Conservation (phyloP, 2,797 vertebrate genomes). For the Spinibarbus caldwelli region DNA sequence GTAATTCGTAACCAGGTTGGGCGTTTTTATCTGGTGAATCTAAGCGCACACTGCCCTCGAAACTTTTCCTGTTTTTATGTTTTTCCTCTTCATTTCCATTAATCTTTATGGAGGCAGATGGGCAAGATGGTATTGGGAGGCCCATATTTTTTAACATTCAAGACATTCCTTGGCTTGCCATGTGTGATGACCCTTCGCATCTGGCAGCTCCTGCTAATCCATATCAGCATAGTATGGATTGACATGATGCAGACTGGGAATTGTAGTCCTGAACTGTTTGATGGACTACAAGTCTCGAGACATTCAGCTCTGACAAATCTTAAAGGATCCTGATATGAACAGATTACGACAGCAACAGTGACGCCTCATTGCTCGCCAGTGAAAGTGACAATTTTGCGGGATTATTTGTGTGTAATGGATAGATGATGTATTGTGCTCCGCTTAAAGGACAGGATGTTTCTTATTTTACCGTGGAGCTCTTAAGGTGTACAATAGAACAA, state of each 20-base stretch:
- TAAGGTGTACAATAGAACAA: constrained; percentile 57
- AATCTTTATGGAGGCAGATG: constrained; percentile 37
- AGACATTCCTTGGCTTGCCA: constrained; percentile 62
- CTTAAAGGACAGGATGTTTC: constrained; percentile 20
- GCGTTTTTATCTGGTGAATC: constrained; percentile 28
- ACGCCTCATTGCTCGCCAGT: constrained; percentile 15
- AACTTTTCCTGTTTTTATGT: constrained; percentile 21
- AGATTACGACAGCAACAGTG: constrained; percentile 5
- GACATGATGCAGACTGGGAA: constrained; percentile 29
- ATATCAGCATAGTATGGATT: constrained; percentile 39
- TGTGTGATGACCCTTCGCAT: constrained; percentile 37
- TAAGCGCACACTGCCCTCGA: constrained; percentile 45
- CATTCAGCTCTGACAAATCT: constrained; percentile 2
- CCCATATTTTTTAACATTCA: constrained; percentile 34
- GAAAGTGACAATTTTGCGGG: constrained; percentile 2
- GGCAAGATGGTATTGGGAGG: constrained; percentile 15
- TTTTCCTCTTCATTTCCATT: constrained; percentile 46
- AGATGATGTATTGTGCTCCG: constrained; percentile 38
- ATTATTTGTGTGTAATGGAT: constrained; percentile 43
- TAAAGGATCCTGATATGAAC: constrained; percentile 18
- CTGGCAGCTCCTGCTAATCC: constrained; percentile 44
- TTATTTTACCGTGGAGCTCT: constrained; percentile 36
- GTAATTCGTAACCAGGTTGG: constrained; percentile 16
- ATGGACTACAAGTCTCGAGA: constrained; percentile 46
- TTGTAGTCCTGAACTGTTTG: constrained; percentile 21